These are phyloP conservation scores for Astyanax mexicanus DNA, from an alignment of 2,797 vertebrate genomes.

Conservation along the genomic window DNA sequence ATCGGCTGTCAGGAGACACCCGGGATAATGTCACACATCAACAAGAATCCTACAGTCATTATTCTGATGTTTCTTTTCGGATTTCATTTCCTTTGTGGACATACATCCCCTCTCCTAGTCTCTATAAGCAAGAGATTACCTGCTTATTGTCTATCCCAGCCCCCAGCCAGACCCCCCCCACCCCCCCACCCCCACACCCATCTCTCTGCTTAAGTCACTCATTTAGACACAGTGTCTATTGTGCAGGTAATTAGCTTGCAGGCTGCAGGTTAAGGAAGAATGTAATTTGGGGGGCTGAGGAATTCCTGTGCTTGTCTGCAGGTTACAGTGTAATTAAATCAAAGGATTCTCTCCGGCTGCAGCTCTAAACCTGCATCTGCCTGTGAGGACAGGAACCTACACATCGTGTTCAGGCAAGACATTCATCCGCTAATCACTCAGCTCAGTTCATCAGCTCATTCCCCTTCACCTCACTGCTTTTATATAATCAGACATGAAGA, in stretches of 20 bases:
- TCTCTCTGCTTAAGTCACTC: conserved; percentile 46
- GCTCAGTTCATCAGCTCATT: neutral
- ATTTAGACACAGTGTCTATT: conserved; percentile 55
- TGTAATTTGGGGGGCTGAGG: conserved; percentile 50
- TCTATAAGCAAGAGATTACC: conserved; percentile 18
- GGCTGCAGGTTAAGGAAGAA: conserved; percentile 59
- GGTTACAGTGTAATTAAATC: conserved; percentile 74
- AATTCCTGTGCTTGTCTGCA: conserved; percentile 66
- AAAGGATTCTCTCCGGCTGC: conserved; percentile 65
- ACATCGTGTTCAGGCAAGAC: conserved; percentile 75
- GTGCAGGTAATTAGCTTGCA: conserved; percentile 65
- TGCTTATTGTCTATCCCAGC: neutral
- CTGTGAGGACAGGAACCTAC: conserved; percentile 69
- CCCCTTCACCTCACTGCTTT: neutral
- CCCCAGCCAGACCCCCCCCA: neutral
- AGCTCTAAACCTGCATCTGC: conserved; percentile 60
- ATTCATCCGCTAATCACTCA: conserved; percentile 65
- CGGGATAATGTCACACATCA: neutral
- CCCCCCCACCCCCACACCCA: too few species aligned
- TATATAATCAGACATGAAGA: neutral
- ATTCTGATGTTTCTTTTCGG: neutral
- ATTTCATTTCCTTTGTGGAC: neutral
- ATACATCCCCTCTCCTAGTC: neutral
- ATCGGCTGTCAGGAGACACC: neutral
- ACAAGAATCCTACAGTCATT: neutral